Conservation (phyloP, 2,113 vertebrate species). For the Prinia subflava region DNA sequence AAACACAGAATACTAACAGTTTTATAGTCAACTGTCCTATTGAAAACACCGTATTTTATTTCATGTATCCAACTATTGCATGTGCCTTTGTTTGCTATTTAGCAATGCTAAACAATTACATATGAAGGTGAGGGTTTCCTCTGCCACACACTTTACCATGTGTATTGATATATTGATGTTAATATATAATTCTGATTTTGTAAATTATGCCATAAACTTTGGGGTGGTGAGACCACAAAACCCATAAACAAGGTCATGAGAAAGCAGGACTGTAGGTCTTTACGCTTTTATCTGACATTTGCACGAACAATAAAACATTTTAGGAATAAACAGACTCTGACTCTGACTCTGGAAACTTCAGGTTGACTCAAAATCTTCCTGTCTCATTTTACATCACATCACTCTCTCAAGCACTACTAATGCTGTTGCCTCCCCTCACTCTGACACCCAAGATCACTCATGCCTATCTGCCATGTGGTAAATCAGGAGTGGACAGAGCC, state of each 20-base stretch:
- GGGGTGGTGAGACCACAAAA: not conserved
- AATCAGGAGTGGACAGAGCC: not conserved
- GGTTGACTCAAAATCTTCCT: not conserved
- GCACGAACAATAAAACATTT: not conserved
- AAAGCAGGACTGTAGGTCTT: not conserved
- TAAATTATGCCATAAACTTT: not conserved
- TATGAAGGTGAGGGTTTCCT: not conserved
- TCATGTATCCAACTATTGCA: not conserved
- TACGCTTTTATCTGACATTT: not conserved
- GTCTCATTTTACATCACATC: not conserved
- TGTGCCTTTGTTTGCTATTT: not conserved
- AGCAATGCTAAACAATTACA: not conserved
- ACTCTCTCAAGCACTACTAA: rapidly evolving
- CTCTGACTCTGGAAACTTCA: not conserved
- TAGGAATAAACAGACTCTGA: not conserved
- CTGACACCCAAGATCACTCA: not conserved
- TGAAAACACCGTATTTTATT: not conserved
- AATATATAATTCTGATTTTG: not conserved
- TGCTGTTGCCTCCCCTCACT: not conserved
- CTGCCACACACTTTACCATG: not conserved
- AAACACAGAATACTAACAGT: not conserved
- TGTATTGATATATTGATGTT: not conserved
- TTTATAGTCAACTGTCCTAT: not conserved
- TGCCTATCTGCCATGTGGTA: not conserved
- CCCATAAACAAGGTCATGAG: not conserved